phyloP scores from a whole-genome alignment of 1,140 invertebrate species.

The Drosophila arizonae region DNA sequence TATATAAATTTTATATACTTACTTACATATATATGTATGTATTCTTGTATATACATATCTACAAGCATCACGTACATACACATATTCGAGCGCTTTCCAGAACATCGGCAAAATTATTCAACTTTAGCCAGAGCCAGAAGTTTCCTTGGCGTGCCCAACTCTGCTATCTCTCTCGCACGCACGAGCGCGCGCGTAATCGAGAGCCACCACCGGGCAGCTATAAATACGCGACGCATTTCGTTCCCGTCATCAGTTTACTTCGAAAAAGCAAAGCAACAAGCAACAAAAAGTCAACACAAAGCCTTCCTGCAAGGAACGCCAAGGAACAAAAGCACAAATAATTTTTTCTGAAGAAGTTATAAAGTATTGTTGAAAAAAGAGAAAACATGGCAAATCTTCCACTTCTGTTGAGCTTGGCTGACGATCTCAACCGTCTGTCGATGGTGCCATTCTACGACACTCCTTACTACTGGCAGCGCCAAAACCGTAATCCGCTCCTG shows the following conservation, averaged over 20 bases:
- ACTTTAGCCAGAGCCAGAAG: constrained; percentile 40
- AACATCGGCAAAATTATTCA: constrained; percentile 43
- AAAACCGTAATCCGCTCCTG: constrained; percentile 51
- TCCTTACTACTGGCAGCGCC: constrained; percentile 55
- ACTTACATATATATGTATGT: constrained; percentile 17
- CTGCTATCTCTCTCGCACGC: constrained; percentile 14
- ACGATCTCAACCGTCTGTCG: constrained; percentile 69
- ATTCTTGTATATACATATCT: constrained; percentile 14
- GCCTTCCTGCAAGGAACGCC: background rate
- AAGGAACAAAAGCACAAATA: background rate
- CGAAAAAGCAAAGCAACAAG: constrained; percentile 43
- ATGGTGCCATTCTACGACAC: constrained; percentile 61
- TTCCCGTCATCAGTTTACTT: constrained; percentile 60
- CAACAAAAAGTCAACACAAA: constrained; percentile 5
- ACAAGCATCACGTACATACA: constrained; percentile 26
- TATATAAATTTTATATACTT: constrained; percentile 6
- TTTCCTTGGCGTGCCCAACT: constrained; percentile 40
- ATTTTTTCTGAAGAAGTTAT: background rate
- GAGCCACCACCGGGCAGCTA: constrained; percentile 45
- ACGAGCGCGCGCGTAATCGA: constrained; percentile 11
- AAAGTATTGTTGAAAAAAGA: background rate
- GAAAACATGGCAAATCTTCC: constrained; percentile 66
- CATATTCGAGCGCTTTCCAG: constrained; percentile 54
- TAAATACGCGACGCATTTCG: constrained; percentile 53
- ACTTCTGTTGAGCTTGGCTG: constrained; percentile 68